Percentiles rank a stretch among this genome's conserved stretches.
phyloP scores from a whole-genome alignment of 2,113 vertebrate species.

The Electrona antarctica region DNA sequence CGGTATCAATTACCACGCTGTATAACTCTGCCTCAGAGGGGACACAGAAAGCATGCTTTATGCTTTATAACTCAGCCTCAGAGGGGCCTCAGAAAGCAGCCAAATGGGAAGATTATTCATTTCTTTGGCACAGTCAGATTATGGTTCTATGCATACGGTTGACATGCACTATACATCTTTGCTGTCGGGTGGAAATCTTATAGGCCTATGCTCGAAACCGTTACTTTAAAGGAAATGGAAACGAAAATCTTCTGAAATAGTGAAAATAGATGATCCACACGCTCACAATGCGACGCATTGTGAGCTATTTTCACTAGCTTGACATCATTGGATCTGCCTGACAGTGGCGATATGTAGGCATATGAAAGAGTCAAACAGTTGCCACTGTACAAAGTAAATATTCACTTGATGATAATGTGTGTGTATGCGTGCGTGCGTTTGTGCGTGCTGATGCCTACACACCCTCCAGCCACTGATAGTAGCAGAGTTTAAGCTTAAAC shows the following conservation, averaged over 20 bases:
- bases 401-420: slow-evolving; percentile 55
- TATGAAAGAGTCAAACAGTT: slow-evolving; percentile 16
- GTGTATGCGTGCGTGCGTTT: too few relatives aligned
- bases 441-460: slow-evolving; percentile 55
- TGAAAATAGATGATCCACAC: too few relatives aligned
- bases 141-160: not conserved
- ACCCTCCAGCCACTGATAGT: slow-evolving; percentile 68
- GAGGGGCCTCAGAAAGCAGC: not conserved
- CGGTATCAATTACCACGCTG: slow-evolving; percentile 30
- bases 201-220: too few relatives aligned
- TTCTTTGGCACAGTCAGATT: not conserved
- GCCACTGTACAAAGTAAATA: slow-evolving; percentile 61
- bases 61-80: slow-evolving; percentile 3
- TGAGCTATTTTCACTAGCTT: too few relatives aligned
- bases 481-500: slow-evolving; percentile 60
- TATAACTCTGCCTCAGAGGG: not conserved
- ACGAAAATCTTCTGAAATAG: too few relatives aligned
- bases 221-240: too few relatives aligned
- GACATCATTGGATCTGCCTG: too few relatives aligned
- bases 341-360: not conserved
- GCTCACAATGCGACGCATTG: too few relatives aligned
- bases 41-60: not conserved
- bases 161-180: too few relatives aligned
- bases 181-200: too few relatives aligned
- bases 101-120: slow-evolving; percentile 20